These are phyloP conservation scores for Eremobia ochroleuca DNA, from an alignment of 2,888 invertebrate genomes.

Conservation along the genomic window DNA sequence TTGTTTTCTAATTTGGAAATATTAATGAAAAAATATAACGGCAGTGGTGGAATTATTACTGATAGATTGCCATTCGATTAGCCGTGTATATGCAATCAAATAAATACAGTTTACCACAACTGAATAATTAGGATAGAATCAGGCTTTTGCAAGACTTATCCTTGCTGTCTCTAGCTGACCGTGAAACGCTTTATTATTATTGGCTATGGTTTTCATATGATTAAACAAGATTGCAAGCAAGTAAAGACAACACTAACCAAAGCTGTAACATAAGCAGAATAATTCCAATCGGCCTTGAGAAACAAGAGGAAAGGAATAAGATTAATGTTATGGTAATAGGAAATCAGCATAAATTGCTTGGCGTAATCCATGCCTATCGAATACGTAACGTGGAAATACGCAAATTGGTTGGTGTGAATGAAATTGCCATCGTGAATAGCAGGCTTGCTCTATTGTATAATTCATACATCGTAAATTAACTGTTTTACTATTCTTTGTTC, in stretches of 20 bases:
- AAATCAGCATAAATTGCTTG: slow-evolving; percentile 44
- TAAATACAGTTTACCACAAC: not conserved
- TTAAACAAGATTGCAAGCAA: not conserved
- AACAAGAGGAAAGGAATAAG: slow-evolving; percentile 37
- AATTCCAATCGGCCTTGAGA: slow-evolving; percentile 14
- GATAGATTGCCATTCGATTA: no score
- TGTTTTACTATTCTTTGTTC: not conserved
- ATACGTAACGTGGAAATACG: slow-evolving; percentile 44
- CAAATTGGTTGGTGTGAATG: slow-evolving; percentile 50
- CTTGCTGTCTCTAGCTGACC: not conserved
- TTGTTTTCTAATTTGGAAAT: not conserved
- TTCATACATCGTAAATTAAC: slow-evolving; percentile 20
- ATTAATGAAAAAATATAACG: not conserved
- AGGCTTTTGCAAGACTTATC: not conserved
- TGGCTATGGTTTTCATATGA: no score
- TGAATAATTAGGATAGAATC: not conserved
- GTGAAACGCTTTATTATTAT: no score
- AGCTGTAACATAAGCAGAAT: not conserved
- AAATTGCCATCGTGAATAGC: slow-evolving; percentile 34
- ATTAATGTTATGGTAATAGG: slow-evolving; percentile 52
- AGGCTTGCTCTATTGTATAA: slow-evolving; percentile 23
- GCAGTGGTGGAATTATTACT: not conserved
- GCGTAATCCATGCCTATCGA: slow-evolving; percentile 51
- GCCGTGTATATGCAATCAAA: not conserved
- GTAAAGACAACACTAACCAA: not conserved